Percentiles rank a stretch among this genome's conserved stretches.
Conservation (phyloP, 2,113 vertebrate species). For the Nannospalax galili region DNA sequence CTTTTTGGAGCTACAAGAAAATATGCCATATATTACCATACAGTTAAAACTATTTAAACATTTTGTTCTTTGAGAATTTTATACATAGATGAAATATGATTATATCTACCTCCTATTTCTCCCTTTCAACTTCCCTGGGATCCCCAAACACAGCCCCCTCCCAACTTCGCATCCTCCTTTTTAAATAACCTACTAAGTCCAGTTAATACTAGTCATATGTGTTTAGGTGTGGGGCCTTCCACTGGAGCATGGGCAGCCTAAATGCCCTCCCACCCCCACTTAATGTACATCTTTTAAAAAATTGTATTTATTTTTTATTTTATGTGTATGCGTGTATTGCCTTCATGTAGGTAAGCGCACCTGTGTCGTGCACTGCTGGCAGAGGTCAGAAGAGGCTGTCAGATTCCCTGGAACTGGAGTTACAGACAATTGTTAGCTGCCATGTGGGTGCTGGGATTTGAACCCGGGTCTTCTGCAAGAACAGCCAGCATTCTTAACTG, state of each 20-base stretch:
- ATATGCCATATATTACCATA: neutral
- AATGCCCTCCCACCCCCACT: neutral
- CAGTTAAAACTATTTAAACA: neutral
- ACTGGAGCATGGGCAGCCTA: neutral
- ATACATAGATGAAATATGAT: neutral
- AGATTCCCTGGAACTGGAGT: too few relatives aligned
- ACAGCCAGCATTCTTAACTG: too few relatives aligned
- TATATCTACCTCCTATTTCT: neutral
- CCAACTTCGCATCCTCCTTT: too few relatives aligned
- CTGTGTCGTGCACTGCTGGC: too few relatives aligned
- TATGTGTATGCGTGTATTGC: neutral
- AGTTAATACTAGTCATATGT: neutral
- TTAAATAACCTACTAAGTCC: neutral
- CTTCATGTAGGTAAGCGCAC: neutral
- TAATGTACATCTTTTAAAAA: too few relatives aligned
- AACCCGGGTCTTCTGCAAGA: too few relatives aligned
- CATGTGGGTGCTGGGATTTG: too few relatives aligned
- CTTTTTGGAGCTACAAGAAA: conserved; percentile 16
- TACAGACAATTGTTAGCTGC: too few relatives aligned
- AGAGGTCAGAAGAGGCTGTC: too few relatives aligned
- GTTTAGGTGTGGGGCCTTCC: neutral
- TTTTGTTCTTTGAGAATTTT: neutral
- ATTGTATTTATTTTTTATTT: neutral
- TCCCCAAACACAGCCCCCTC: too few relatives aligned
- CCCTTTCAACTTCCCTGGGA: too few relatives aligned